Base-by-base conservation (phyloP, 1,140 invertebrate species). In the Latrodectus geometricus region DNA sequence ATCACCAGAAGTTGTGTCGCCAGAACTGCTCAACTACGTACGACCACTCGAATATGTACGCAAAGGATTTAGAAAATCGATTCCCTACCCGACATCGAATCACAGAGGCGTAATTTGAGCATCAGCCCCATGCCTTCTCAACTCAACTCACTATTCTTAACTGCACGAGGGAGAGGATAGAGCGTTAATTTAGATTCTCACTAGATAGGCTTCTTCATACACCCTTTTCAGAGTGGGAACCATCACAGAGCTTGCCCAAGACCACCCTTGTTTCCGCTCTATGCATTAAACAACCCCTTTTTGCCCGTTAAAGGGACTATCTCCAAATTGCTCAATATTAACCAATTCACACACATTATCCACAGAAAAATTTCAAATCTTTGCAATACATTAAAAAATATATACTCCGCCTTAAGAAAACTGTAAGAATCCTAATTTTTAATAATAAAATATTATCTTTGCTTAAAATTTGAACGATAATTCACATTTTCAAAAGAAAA, bases 121-220 rank as follows among this genome's bases (percentile, higher is more conserved):
- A 66, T 15, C 61, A 7, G 35, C 76, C 76, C 76, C 35, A 17
- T 49, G 9, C 21, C 52, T 21, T 15, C 52, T 11, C 56, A 48
- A 17, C 14, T n/a, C 17, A 11, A 21, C 68, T 69, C 68, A n/a
- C n/a, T 23, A n/a, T 23, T 23, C 66, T 12, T 9, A 69, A 69
- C 66, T 23, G 17, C 54, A 17, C 21, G 54, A 9, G 48, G 50
- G 66, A 70, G 65, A 69, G 78, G 78, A 80, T 70, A 72, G 80
- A 82, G 69, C 70, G 80, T 73, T 82, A 72, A 82, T 82, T 82
- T 82, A 82, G 80, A 82, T 82, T 82, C 80, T 65, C 68, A 9
- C 17, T 73, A 82, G 80, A 82, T 82, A 70, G 35, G 70, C 70
- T 50, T 69, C 69, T 82, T 70, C 70, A 48, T 80, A 70, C 35